Evolutionary conservation across 1,140 invertebrate species (phyloP).

Genomic region (Uloborus diversus): DNA sequence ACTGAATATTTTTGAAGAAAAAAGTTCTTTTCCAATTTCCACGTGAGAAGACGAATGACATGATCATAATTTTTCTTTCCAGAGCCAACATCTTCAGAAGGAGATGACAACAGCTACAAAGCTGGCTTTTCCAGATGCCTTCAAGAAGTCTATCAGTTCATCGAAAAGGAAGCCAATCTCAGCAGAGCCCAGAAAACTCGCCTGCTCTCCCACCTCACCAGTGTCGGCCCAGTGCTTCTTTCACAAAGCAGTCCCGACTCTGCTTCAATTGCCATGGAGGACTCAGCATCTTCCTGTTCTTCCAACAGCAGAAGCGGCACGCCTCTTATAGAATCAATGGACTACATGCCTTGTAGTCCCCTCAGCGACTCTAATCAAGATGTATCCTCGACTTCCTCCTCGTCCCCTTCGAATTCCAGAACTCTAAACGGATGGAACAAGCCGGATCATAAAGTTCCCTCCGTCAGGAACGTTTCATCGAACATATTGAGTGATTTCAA

Average conservation of each 20-base stretch:
- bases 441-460: too few relatives aligned
- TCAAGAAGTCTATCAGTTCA: not conserved
- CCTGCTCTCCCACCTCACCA: not conserved
- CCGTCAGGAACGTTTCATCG: too few relatives aligned
- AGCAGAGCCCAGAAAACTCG: not conserved
- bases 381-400: not conserved
- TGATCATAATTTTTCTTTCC: too few relatives aligned
- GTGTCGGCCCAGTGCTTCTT: not conserved
- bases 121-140: slow-evolving; percentile 3
- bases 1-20: too few relatives aligned
- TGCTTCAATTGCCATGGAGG: not conserved
- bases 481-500: too few relatives aligned
- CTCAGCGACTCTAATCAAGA: slow-evolving; percentile 6
- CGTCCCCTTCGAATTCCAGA: not conserved
- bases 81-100: not conserved
- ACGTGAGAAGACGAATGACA: too few relatives aligned
- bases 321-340: not conserved
- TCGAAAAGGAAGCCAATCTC: not conserved
- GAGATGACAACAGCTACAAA: not conserved
- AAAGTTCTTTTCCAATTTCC: too few relatives aligned
- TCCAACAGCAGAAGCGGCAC: slow-evolving; percentile 24
- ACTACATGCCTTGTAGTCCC: not conserved
- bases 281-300: slow-evolving; percentile 18
- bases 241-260: not conserved
- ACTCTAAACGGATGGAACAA: too few relatives aligned